Evolutionary conservation across 2,888 invertebrate genomes (phyloP).

Genomic region (Lapara coniferarum): DNA sequence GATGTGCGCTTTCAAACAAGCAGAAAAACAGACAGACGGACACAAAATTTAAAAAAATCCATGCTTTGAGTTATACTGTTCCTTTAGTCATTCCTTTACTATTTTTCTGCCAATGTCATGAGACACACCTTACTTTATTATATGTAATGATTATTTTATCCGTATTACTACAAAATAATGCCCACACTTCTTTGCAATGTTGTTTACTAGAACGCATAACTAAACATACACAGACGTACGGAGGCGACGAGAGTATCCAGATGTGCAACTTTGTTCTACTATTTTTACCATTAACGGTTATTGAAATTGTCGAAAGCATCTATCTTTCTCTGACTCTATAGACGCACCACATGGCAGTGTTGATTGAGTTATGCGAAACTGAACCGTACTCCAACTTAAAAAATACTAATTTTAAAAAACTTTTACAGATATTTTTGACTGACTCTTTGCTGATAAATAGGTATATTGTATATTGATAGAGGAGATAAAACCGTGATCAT

Average conservation of each 20-base stretch:
- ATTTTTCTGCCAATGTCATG: no score
- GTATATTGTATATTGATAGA: no score
- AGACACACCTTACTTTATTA: no score
- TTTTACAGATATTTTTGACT: no score
- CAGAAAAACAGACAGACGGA: no score
- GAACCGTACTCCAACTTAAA: background rate
- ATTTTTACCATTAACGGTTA: conserved; percentile 45
- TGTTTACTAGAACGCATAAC: background rate
- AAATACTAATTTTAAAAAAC: no score
- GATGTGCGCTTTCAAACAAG: no score
- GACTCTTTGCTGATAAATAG: no score
- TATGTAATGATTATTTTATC: no score
- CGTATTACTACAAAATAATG: background rate
- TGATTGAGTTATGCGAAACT: conserved; percentile 4
- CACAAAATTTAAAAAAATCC: no score
- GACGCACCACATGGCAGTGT: conserved; percentile 10
- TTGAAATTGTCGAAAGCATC: conserved; percentile 25
- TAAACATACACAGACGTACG: background rate
- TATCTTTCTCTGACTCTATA: background rate
- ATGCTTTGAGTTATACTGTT: no score
- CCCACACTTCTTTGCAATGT: background rate
- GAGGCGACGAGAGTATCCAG: conserved; percentile 30
- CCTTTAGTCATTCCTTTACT: no score
- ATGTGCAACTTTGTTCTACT: conserved; percentile 46
- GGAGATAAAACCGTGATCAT: background rate